Base-by-base conservation (phyloP, 1,140 invertebrate genomes). In the Probaryconus sp. region DNA sequence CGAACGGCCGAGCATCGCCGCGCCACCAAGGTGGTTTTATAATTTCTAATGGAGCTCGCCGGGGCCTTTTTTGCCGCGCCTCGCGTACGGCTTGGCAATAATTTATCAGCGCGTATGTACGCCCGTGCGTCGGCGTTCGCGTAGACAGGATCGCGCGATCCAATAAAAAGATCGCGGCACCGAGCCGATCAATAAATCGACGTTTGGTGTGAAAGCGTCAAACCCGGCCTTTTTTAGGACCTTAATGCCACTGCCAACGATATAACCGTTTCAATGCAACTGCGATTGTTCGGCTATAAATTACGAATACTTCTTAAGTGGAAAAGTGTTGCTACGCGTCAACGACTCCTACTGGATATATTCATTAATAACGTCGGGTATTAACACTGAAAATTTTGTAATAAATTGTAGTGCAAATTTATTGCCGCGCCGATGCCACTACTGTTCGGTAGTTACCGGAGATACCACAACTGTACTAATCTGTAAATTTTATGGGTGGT, bases 1-100 rank as follows among this genome's bases (percentile, higher is more conserved):
- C 50, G 50, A 65, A 55, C 48, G 50, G 37, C 40, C 17, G 21
- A 37, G 31, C 47, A 43, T 51, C 51, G 51, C 72, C 45, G 69
- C 65, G 74, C 69, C 61, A 60, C 53, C 38, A 51, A 38, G 31
- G 37, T 37, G 55, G 38, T 61, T 83, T 80, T 65, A 78, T 79
- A 81, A 83, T 83, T 81, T 83, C 78, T 83, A 83, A 81, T 80
- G 77, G 76, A 68, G 43, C 51, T 38, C 56, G 63, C 20, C 65
- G 42, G 13, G 35, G 33, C 37, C n/a, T 69, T 79, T 79, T 78
- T 77, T 76, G 72, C 60, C 14, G 31, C 50, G 48, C 21, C 26
- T 55, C 30, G 55, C 24, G 42, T 63, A 45, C 24, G 24, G 50
- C 45, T 43, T 31, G 33, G 42, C 63, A 80, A 80, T 82, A 77